Base-by-base conservation (phyloP, 2,113 vertebrate species). In the Taxidea taxus region DNA sequence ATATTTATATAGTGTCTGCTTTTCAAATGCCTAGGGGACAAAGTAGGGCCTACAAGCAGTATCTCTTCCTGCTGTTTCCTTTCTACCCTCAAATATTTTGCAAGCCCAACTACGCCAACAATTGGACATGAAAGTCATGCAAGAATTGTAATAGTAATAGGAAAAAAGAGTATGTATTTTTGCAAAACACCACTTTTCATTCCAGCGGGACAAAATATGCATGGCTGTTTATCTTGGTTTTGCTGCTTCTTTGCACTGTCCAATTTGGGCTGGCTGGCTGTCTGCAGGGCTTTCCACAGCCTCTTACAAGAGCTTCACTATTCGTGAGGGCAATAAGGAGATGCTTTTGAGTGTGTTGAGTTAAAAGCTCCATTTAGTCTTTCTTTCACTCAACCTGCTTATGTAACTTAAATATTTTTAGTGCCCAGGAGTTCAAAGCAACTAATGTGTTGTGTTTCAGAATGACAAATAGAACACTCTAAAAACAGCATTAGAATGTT, bases 401-500 rank as follows among this genome's bases (percentile, higher is more conserved):
- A 98, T 98, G 97, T 98, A 99, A 98, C 97, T 98, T 98, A 97
- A 98, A 98, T 98, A 98, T 98, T 99, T 99, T 98, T 98, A 98
- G 98, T 98, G 97, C 94, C 96, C 94, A 94, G 47, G 94, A 98
- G 97, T 98, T 99, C 98, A 98, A 99, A 99, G 98, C 78, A 97
- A 96, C 92, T 99, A 99, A 99, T 98, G 95, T 98, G 97, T 98
- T 99, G 98, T 98, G 97, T 97, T 98, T 98, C 98, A 99, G 96
- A 98, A 98, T 98, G 98, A 99, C 98, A 99, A 98, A 99, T 93
- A 98, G 98, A 98, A 97, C 98, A 98, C 96, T 98, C 95, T 98
- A 98, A 99, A 99, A 98, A 42, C 98, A 98, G 97, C 97, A 96
- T 95, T 98, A 94, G 96, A 95, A 97, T 98, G 92, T 95, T 98